phyloP scores from a whole-genome alignment of 2,888 invertebrate genomes.

The Tetropium fuscum region DNA sequence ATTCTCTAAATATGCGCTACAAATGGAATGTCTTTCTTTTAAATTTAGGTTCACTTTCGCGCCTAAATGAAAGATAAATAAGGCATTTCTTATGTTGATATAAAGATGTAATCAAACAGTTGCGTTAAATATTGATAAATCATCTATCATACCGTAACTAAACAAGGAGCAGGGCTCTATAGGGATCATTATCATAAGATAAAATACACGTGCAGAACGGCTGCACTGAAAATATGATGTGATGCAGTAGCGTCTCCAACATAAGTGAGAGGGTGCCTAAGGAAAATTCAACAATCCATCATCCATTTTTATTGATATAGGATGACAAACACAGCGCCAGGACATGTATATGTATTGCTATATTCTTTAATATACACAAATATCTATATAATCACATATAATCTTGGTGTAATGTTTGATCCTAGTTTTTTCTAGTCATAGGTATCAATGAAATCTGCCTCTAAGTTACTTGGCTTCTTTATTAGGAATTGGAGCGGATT shows the following conservation, averaged over 20 bases:
- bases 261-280: not conserved
- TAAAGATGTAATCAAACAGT: slow-evolving; percentile 17
- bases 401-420: too few species aligned
- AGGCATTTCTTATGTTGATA: slow-evolving; percentile 13
- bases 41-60: not conserved
- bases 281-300: not conserved
- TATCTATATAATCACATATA: too few species aligned
- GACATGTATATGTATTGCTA: too few species aligned
- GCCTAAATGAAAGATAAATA: slow-evolving; percentile 15
- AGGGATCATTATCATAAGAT: slow-evolving; percentile 35
- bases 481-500: too few species aligned
- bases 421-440: too few species aligned
- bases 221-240: slow-evolving; percentile 9
- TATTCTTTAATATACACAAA: too few species aligned
- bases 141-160: slow-evolving; percentile 41
- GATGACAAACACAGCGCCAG: too few species aligned
- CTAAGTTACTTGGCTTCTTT: too few species aligned
- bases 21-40: too few species aligned
- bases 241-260: slow-evolving; percentile 15
- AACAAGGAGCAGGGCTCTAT: slow-evolving; percentile 8
- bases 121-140: slow-evolving; percentile 47
- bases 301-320: not conserved
- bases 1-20: too few species aligned
- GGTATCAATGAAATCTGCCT: too few species aligned
- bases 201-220: slow-evolving; percentile 21